Conservation (phyloP, 2,888 invertebrate genomes). For the Sycophila texana region DNA sequence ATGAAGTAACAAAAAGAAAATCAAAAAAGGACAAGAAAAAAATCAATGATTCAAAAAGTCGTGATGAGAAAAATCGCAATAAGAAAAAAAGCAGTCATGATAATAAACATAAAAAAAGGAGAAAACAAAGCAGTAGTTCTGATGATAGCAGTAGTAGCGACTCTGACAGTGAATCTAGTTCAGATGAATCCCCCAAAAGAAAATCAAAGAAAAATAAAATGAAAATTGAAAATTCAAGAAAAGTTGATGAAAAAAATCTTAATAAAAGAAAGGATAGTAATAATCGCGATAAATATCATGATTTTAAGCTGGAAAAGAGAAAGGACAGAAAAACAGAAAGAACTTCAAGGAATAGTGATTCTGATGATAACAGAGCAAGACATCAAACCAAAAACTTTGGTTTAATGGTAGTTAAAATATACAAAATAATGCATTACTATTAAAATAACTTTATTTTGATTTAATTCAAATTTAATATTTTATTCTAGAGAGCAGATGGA, state of each 20-base stretch:
- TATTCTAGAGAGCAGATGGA: slow-evolving; percentile 66
- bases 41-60: neutral
- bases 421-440: neutral
- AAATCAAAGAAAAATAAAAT: slow-evolving; percentile 64
- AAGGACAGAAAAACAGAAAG: slow-evolving; percentile 2
- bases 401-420: slow-evolving; percentile 60
- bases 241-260: slow-evolving; percentile 46
- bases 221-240: slow-evolving; percentile 35
- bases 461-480: slow-evolving; percentile 32
- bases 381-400: slow-evolving; percentile 58
- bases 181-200: slow-evolving; percentile 65
- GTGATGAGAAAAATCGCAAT: slow-evolving; percentile 48
- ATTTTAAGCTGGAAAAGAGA: slow-evolving; percentile 25
- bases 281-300: slow-evolving; percentile 26
- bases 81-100: slow-evolving; percentile 10
- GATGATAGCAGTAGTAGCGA: slow-evolving; percentile 50
- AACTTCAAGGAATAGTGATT: slow-evolving; percentile 26
- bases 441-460: slow-evolving; percentile 25
- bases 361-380: slow-evolving; percentile 22
- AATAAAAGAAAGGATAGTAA: slow-evolving; percentile 50
- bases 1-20: neutral
- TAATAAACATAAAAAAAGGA: neutral
- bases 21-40: neutral
- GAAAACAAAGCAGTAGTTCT: neutral
- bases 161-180: neutral